A percentile compares a stretch with the other conserved stretches of the same genome.
Conservation (phyloP, 2,797 vertebrate genomes). For the Sarcoramphus papa region DNA sequence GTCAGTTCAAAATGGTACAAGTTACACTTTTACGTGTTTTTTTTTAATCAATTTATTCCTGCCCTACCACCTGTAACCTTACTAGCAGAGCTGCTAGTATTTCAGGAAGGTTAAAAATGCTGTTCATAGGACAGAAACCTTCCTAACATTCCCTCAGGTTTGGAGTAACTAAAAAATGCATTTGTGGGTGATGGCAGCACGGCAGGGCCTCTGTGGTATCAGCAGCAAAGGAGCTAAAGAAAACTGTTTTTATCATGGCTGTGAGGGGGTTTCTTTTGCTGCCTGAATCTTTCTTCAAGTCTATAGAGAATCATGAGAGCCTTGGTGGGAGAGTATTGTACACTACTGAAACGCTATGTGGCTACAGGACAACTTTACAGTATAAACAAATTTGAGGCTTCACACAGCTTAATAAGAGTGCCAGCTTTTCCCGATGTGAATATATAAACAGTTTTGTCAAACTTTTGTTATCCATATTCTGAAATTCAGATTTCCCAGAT, state of each 20-base stretch:
- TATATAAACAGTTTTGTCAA: not conserved
- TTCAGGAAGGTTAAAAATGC: not conserved
- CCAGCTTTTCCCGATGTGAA: not conserved
- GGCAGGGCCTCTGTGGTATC: not conserved
- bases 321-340: not conserved
- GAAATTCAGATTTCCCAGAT: not conserved
- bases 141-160: not conserved
- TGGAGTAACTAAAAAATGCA: not conserved
- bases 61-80: not conserved
- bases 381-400: not conserved
- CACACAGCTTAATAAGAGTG: not conserved
- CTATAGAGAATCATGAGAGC: not conserved
- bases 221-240: not conserved
- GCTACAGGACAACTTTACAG: not conserved
- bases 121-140: not conserved
- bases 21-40: not conserved
- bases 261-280: not conserved
- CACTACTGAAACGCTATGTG: not conserved
- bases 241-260: not conserved
- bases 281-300: not conserved
- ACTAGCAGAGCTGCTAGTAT: not conserved
- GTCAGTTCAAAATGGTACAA: not conserved
- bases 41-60: not conserved
- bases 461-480: not conserved
- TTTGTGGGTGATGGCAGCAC: not conserved